Conservation (phyloP, 2,888 invertebrate genomes). For the Cetonia aurata region DNA sequence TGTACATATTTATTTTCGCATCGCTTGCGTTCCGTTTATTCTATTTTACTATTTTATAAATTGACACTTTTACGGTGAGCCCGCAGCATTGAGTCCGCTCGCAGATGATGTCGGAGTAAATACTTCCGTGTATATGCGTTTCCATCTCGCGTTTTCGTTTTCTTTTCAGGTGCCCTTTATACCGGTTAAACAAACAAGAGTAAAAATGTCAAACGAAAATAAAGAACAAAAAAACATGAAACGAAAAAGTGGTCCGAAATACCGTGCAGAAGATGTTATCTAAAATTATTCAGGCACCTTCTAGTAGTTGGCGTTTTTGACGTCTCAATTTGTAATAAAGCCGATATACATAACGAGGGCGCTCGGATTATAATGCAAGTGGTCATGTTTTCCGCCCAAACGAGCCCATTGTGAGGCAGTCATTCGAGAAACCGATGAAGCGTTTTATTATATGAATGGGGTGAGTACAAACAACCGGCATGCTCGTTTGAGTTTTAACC, state of each 20-base stretch:
- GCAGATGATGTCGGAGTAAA: conserved; percentile 17
- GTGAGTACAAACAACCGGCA: conserved; percentile 57
- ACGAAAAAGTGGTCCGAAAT: not conserved
- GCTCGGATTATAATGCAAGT: conserved; percentile 7
- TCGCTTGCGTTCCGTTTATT: conserved; percentile 37
- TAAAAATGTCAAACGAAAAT: not conserved
- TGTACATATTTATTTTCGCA: conserved; percentile 55
- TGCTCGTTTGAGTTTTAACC: conserved; percentile 56
- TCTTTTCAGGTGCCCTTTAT: conserved; percentile 11
- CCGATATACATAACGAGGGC: conserved; percentile 6
- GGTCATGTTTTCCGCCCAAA: conserved; percentile 48
- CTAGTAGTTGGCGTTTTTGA: too few species aligned
- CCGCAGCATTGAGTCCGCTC: not conserved
- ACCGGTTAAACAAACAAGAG: conserved; percentile 13
- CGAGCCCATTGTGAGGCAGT: conserved; percentile 44
- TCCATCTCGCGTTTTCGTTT: too few species aligned
- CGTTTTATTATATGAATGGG: conserved; percentile 57
- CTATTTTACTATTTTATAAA: conserved; percentile 51
- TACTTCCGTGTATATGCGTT: not conserved
- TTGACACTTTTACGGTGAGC: conserved; percentile 48
- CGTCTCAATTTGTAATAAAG: not conserved
- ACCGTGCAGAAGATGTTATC: too few species aligned
- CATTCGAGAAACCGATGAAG: conserved; percentile 50
- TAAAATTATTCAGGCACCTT: too few species aligned
- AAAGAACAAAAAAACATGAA: not conserved